Evolutionary conservation across 30 jellyfish, hydroid and myxozoan genomes (phyloP), one percentile per base, ranked within the genome.

Genomic region (Mastigias papua): DNA sequence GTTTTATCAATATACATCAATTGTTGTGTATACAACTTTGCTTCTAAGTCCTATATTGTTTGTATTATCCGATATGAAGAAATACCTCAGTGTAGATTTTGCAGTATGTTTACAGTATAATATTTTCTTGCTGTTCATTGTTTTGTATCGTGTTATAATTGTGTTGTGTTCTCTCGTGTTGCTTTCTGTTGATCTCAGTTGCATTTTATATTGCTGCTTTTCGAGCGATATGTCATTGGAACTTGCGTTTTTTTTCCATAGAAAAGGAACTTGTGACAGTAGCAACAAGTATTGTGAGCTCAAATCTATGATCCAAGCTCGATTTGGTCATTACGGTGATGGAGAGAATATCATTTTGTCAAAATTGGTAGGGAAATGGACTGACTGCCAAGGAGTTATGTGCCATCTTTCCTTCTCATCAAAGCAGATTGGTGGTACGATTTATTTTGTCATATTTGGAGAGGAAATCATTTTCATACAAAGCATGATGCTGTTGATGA

Each of bases 341-440:
- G 88, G 61, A 34, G 76, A 62, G 27, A 58, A 61, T 28, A 27
- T 67, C 22, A 77, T 77, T 33, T 20, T 77, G 37, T 28, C 60
- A 48, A 30, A 54, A 48, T 58, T 54, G n/a, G 21, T 48, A 49
- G 69, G 88, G 37, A 8, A 9, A 23, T 31, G 75, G 78, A 54
- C 78, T 9, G 88, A 77, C 27, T 77, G 88, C 77, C 65, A 77
- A 51, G 88, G 88, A 35, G 0, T 51, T 8, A 34, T 22, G 68
- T 77, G 88, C 34, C 34, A 51, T 23, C 46, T 49, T 5, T 10
- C 34, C 1, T 22, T 58, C 32, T 29, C 75, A 2, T 0, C 33
- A 1, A 66, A 77, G 10, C 27, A 66, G 15, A 28, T 57, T 17
- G 78, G 78, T 17, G 88, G 88, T 77, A 57, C 1, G 88, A 22